phyloP scores from a whole-genome alignment of 2,113 vertebrate species.

The Pantherophis guttatus region DNA sequence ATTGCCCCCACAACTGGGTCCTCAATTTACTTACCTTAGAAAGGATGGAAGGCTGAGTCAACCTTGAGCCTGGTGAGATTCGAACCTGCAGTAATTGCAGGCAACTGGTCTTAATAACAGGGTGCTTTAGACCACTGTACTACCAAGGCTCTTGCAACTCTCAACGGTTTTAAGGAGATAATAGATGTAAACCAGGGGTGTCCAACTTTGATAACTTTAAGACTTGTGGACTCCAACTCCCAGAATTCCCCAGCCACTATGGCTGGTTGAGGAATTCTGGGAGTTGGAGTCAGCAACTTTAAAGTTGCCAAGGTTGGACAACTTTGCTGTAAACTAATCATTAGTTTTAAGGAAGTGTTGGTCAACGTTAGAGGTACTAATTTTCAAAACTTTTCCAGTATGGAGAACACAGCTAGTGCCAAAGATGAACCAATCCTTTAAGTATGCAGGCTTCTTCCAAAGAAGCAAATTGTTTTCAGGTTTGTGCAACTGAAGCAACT shows the following conservation, averaged over 20 bases:
- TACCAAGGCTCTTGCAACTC: no score
- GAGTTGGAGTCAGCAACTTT: neutral
- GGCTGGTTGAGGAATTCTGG: neutral
- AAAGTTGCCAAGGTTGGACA: neutral
- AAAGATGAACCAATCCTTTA: conserved; percentile 5
- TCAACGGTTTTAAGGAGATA: neutral
- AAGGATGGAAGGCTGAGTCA: no score
- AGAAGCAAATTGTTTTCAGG: neutral
- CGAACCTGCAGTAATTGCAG: no score
- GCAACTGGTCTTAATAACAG: no score
- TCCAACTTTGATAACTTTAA: neutral
- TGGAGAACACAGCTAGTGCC: neutral
- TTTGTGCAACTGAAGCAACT: neutral
- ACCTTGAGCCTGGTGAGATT: no score
- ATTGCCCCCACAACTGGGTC: no score
- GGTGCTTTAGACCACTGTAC: no score
- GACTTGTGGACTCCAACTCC: neutral
- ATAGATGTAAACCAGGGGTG: no score
- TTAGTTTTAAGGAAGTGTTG: neutral
- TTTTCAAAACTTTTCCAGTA: conserved; percentile 6
- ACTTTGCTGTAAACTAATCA: neutral
- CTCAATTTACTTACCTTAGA: no score
- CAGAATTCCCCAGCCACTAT: neutral
- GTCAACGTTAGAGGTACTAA: conserved; percentile 4
- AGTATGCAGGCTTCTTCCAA: conserved; percentile 1